Base-by-base conservation (phyloP, 2,113 vertebrate species). In the Tupaia chinensis region DNA sequence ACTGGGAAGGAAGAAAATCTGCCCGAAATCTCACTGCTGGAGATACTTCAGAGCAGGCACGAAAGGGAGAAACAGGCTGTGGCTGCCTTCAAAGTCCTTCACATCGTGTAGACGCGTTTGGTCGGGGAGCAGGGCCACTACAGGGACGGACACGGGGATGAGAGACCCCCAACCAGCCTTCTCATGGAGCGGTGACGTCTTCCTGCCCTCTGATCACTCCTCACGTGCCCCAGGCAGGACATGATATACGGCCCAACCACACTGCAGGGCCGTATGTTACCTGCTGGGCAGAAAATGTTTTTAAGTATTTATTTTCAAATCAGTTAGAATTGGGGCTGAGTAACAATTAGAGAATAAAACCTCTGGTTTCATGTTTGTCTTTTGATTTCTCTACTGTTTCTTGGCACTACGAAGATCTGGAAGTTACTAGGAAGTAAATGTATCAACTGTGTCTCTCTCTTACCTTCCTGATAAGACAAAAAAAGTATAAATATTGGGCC, bases 11-110 rank as follows among this genome's bases (percentile, higher is more conserved):
- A 92, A 74, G 74, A 87, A 81, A 93, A 92, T 25, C 74, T 98
- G 0, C 98, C 98, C 74, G 97, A 98, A 19, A 98, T 98, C 56
- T 94, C 97, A 44, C 95, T 97, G 25, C 96, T 99, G 97, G 99
- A 99, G 73, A 96, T 98, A 7, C 80, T 99, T 69, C 98, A 98
- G 89, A 98, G 79, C 92, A 98, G 99, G 10, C 99, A 99, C 0
- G 97, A 99, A 96, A 98, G 98, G 96, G 99, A 99, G 95, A 99
- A 99, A 89, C 98, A 98, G 94, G 97, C 97, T 0, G 98, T 99
- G 95, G 99, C 99, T 11, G 98, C 97, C 54, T 98, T 99, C 82
- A 98, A 97, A 97, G 97, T 97, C 87, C 97, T 98, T 63, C 98
- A 98, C 10, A 98, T 99, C 9, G 63, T 98, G 0, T 98, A 98